Conservation (phyloP, 2,113 vertebrate genomes). For the Hoplias malabaricus region DNA sequence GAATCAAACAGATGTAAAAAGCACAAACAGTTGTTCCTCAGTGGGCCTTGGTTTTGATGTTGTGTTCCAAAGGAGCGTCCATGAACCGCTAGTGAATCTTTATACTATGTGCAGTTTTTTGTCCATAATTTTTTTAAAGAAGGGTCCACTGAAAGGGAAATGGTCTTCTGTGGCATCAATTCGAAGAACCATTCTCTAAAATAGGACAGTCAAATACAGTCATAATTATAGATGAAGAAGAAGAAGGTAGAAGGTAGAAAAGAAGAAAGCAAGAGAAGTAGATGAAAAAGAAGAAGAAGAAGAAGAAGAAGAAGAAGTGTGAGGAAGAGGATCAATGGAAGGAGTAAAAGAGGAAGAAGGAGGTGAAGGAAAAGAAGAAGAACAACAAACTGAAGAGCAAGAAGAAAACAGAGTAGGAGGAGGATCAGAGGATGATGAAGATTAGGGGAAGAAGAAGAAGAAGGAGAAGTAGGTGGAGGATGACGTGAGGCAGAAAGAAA, state of each 20-base stretch:
- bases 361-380: not conserved
- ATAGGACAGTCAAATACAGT: too few species aligned
- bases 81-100: too few species aligned
- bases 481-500: not conserved
- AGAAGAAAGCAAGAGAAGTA: not conserved
- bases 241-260: too few species aligned
- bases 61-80: not conserved
- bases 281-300: not conserved
- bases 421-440: conserved; percentile 20
- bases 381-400: conserved; percentile 31
- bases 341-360: not conserved
- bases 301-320: not conserved
- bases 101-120: too few species aligned
- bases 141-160: too few species aligned
- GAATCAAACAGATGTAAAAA: not conserved
- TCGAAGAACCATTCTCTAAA: too few species aligned
- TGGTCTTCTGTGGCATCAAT: too few species aligned
- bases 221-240: too few species aligned
- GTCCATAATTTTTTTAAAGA: too few species aligned
- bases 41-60: not conserved
- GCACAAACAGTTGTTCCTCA: not conserved
- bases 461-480: not conserved
- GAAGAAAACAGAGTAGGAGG: conserved; percentile 29
- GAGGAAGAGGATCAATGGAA: too few species aligned
- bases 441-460: not conserved